Conservation (phyloP, 1,140 invertebrate species). For the Anthonomus grandis region DNA sequence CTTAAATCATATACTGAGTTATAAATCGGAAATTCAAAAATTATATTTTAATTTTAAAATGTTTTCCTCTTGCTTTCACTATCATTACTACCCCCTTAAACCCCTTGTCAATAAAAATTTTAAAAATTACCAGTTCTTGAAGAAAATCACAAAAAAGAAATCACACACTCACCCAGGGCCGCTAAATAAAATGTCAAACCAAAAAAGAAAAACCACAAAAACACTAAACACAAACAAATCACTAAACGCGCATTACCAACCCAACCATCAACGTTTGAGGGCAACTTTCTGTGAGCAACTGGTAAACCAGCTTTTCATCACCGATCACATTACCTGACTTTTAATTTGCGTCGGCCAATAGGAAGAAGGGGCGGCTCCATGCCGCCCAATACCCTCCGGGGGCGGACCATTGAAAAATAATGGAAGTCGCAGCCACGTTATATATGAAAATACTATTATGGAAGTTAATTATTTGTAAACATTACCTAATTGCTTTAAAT, state of each 20-base stretch:
- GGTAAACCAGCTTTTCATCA: conserved; percentile 31
- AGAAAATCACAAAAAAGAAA: no score
- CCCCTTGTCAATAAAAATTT: no score
- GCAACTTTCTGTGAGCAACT: conserved; percentile 42
- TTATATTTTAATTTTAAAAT: no score
- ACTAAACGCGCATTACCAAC: not conserved
- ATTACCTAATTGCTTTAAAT: conserved; percentile 36
- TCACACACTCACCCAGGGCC: conserved; percentile 44
- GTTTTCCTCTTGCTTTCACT: no score
- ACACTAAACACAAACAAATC: conserved; percentile 4
- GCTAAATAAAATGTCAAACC: conserved; percentile 27
- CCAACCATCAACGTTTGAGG: conserved; percentile 31
- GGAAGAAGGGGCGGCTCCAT: conserved; percentile 3
- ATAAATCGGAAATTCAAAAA: no score
- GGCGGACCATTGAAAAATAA: conserved; percentile 41
- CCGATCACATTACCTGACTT: conserved; percentile 27
- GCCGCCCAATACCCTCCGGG: conserved; percentile 27
- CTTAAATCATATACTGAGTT: no score
- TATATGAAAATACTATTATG: conserved; percentile 46
- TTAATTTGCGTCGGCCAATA: conserved; percentile 29
- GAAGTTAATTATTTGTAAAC: conserved; percentile 47
- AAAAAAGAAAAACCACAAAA: conserved; percentile 8
- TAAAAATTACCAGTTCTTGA: no score
- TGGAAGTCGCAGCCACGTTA: conserved; percentile 45
- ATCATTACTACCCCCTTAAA: no score